Evolutionary conservation across 2,888 invertebrate species (phyloP).

Genomic region (Allygus modestus): DNA sequence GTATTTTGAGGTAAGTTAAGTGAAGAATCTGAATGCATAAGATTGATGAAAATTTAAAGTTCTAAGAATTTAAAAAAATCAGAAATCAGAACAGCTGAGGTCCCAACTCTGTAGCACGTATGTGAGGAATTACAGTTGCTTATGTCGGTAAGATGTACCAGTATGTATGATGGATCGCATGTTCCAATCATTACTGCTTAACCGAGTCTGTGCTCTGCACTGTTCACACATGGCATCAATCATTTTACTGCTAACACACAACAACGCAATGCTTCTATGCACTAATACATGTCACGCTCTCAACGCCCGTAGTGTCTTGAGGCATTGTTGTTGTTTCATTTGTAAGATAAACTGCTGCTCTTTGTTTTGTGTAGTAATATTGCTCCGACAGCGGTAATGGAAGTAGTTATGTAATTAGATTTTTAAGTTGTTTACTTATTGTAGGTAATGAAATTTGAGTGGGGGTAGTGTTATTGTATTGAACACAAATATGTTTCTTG

Average conservation of each 20-base stretch:
- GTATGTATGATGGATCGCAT: constrained; percentile 30
- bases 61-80: no score
- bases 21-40: no score
- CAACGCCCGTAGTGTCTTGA: not conserved
- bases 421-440: no score
- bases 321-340: constrained; percentile 30
- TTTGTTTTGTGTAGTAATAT: not conserved
- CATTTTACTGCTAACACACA: constrained; percentile 29
- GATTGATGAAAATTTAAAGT: no score
- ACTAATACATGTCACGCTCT: constrained; percentile 14
- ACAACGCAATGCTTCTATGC: constrained; percentile 31
- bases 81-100: no score
- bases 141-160: no score
- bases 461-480: no score
- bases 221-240: constrained; percentile 23
- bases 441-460: no score
- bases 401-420: no score
- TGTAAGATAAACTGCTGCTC: constrained; percentile 28
- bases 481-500: no score
- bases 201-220: constrained; percentile 1
- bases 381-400: not conserved
- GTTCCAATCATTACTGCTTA: constrained; percentile 21
- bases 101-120: no score
- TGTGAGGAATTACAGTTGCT: not conserved
- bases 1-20: no score